Percentiles rank a stretch among this genome's conserved stretches.
phyloP scores from a whole-genome alignment of 2,888 invertebrate genomes.

The Acleris holmiana region DNA sequence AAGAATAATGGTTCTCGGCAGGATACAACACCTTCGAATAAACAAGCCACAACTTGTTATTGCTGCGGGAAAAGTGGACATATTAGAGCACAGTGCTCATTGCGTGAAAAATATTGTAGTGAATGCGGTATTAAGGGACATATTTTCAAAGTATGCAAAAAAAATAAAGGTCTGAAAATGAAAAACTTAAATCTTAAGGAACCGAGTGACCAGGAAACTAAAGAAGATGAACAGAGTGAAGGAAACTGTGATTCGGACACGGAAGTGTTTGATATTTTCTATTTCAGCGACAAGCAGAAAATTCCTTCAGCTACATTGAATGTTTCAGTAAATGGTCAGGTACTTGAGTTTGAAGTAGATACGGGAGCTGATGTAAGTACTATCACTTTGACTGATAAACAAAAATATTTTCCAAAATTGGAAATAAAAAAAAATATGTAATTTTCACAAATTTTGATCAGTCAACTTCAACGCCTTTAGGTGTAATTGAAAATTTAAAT shows the following conservation, averaged over 20 bases:
- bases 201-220: not conserved
- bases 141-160: conserved; percentile 2
- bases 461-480: conserved; percentile 5
- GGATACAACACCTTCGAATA: not conserved
- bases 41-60: no score
- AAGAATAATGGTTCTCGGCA: not conserved
- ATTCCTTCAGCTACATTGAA: conserved; percentile 7
- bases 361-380: conserved; percentile 3
- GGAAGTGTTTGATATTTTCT: conserved; percentile 17
- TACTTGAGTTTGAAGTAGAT: no score
- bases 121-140: not conserved
- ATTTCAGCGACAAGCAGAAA: not conserved
- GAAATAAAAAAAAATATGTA: conserved; percentile 2
- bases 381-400: conserved; percentile 16
- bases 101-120: not conserved
- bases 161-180: not conserved
- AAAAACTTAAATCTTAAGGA: not conserved
- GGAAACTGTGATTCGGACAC: not conserved
- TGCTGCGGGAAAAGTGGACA: no score
- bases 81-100: not conserved
- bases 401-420: conserved; percentile 22
- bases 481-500: not conserved
- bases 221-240: not conserved
- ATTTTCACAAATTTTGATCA: conserved; percentile 23
- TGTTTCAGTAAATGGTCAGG: not conserved